Evolutionary conservation across 2,113 vertebrate genomes (phyloP).

Genomic region (Daphoenositta chrysoptera): DNA sequence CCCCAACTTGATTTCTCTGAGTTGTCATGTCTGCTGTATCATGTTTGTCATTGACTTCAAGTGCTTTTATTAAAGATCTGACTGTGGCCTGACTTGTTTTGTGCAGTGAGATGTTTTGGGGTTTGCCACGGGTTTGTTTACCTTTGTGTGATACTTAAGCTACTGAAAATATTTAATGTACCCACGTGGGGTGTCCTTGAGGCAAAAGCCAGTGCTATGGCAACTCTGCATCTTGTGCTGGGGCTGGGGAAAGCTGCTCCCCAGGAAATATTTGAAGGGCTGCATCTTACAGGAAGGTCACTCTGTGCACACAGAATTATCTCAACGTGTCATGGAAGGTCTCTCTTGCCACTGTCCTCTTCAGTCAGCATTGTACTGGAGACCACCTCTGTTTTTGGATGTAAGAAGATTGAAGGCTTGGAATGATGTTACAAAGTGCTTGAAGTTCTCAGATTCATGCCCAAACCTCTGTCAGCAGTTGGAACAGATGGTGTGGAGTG

Average conservation of each 20-base stretch:
- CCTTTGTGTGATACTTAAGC: not conserved
- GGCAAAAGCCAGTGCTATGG: not conserved
- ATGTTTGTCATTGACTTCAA: conserved; percentile 28
- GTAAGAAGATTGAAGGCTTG: not conserved
- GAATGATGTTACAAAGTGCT: not conserved
- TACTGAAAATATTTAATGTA: not conserved
- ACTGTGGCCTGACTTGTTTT: conserved; percentile 25
- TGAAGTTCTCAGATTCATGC: not conserved
- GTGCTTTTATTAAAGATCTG: conserved; percentile 59
- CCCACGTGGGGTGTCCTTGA: not conserved
- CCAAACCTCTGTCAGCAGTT: not conserved
- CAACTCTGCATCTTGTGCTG: not conserved
- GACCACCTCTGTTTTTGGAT: not conserved
- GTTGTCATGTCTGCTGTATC: conserved; percentile 11
- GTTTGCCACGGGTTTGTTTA: not conserved
- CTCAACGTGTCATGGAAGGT: not conserved
- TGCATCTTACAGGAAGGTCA: not conserved
- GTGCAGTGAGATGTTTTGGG: not conserved
- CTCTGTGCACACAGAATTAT: not conserved
- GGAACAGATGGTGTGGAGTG: not conserved
- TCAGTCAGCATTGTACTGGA: not conserved
- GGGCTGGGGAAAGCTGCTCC: not conserved
- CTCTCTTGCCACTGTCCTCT: not conserved
- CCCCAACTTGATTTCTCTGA: not conserved
- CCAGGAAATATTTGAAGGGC: not conserved